These are phyloP conservation scores for Chaenodraco wilsoni DNA, from an alignment of 2,797 vertebrate genomes.

Conservation along the genomic window DNA sequence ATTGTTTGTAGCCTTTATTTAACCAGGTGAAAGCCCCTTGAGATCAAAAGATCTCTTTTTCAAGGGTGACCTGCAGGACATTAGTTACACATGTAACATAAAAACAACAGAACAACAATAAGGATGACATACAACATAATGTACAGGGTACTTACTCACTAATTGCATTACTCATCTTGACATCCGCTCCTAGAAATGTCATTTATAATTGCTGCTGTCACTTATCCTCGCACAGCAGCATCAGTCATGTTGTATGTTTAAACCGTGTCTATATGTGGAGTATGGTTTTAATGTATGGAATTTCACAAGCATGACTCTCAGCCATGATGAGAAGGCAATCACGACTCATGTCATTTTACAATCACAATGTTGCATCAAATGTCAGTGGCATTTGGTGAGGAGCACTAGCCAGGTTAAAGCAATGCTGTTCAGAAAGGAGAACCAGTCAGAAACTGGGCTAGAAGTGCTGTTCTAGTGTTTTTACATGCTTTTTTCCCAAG, in stretches of 20 bases:
- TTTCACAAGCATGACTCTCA: background rate
- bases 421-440: background rate
- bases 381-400: background rate
- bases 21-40: no score
- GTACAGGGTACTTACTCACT: no score
- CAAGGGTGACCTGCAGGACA: no score
- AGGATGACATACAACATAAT: no score
- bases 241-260: background rate
- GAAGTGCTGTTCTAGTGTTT: background rate
- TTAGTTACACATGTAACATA: no score
- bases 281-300: background rate
- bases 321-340: background rate
- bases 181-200: conserved; percentile 4
- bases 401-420: background rate
- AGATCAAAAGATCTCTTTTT: no score
- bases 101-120: no score
- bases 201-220: conserved; percentile 9
- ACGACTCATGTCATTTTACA: background rate
- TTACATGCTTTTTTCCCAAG: conserved; percentile 5
- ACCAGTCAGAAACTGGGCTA: background rate
- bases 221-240: background rate
- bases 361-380: background rate
- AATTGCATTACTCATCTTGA: background rate
- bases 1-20: background rate
- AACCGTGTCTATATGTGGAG: background rate